Evolutionary conservation across 2,888 invertebrate genomes (phyloP), one percentile per base, ranked within the genome.

Genomic region (Temnothorax rugatulus): DNA sequence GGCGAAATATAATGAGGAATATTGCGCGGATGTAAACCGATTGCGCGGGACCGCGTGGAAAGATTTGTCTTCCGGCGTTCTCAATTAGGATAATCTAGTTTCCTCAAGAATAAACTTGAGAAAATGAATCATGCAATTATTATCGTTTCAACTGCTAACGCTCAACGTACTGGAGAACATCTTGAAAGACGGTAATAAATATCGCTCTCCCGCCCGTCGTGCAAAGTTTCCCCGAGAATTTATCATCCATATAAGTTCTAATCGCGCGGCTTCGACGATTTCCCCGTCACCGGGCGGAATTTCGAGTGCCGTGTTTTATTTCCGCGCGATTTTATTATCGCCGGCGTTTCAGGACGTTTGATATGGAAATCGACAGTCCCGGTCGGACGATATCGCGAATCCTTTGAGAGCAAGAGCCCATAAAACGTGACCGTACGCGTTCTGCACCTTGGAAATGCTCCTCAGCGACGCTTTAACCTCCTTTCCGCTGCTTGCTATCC

Each of bases 291-390:
- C 64, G 47, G 4, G 1, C 38, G 8, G 61, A 74, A 83, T 73
- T 66, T 47, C 44, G 44, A 74, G 41, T 59, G 59, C 50, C 50
- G 57, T 8, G 85, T 85, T 89, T 89, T 85, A 85, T 88, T 87
- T 85, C 83, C 89, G 64, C 34, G 41, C 83, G 84, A 76, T 85
- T 88, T 85, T 84, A 85, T 85, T 84, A 85, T 85, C 82, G 47
- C 47, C 38, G 73, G 34, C 83, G 47, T 57, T 71, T 68, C 69
- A 63, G 64, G 75, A 66, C 69, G 85, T 79, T 89, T 88, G 85
- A 89, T 89, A 89, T 88, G 88, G 88, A 89, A 88, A 89, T 89
- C 69, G 85, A 79, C 83, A 61, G 74, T 44, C 66, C 75, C 83
- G 25, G 82, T 25, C 25, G 84, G 38, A n/a, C 74, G 88, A 86